phyloP scores from a whole-genome alignment of 2,113 vertebrate genomes.

The Notarius quadriscutis region DNA sequence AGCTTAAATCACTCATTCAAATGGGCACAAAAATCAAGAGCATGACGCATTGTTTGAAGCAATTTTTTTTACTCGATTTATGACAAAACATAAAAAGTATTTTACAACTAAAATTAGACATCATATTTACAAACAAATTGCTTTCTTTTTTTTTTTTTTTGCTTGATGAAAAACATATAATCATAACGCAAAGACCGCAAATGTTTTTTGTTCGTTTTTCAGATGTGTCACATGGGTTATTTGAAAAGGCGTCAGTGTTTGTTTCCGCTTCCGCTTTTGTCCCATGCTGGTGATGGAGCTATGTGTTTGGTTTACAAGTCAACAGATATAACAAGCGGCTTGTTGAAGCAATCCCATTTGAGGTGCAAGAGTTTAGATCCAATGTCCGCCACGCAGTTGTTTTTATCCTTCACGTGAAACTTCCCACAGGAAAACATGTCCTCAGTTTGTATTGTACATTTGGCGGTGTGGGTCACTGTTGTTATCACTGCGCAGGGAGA shows the following conservation, averaged over 20 bases:
- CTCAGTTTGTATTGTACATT: conserved; percentile 44
- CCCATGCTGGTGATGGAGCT: conserved; percentile 67
- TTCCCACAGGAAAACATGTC: conserved; percentile 32
- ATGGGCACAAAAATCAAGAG: conserved; percentile 57
- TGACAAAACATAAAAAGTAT: conserved; percentile 99
- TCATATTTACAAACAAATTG: conserved; percentile 95
- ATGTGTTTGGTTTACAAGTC: conserved; percentile 74
- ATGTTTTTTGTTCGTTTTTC: conserved; percentile 33
- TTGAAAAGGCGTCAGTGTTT: conserved; percentile 21
- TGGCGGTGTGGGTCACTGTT: conserved; percentile 59
- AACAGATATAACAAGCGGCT: conserved; percentile 66
- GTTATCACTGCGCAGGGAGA: conserved; percentile 64
- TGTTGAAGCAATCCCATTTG: conserved; percentile 61
- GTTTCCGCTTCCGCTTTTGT: conserved; percentile 59
- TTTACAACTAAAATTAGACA: conserved; percentile 97
- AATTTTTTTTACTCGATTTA: conserved; percentile 94
- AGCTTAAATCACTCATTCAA: not conserved
- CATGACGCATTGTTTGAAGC: conserved; percentile 75
- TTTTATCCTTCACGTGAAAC: conserved; percentile 52
- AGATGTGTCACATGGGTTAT: conserved; percentile 39
- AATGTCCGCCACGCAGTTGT: conserved; percentile 57
- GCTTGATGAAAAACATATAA: conserved; percentile 70
- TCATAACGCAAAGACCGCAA: conserved; percentile 56
- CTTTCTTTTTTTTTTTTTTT: conserved; percentile 61
- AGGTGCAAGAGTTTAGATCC: conserved; percentile 64